phyloP scores from a whole-genome alignment of 2,888 invertebrate genomes.

The Hirtodrosophila trivittata region DNA sequence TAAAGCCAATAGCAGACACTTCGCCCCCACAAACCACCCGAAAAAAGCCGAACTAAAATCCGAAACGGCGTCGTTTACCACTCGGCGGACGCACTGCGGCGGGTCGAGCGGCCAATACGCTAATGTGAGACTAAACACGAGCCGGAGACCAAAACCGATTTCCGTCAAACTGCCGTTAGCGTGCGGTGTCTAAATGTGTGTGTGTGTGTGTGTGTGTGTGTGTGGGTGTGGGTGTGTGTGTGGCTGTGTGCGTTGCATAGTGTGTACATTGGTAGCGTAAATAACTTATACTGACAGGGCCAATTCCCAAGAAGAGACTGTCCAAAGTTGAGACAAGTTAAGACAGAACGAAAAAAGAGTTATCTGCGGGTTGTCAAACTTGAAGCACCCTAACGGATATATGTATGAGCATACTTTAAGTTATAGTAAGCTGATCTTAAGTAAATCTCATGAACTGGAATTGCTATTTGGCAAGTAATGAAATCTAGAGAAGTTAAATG shows the following conservation, averaged over 20 bases:
- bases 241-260: neutral
- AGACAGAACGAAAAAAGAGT: too few relatives aligned
- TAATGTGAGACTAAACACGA: constrained; percentile 76
- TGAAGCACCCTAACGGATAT: too few relatives aligned
- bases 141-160: constrained; percentile 70
- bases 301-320: neutral
- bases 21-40: constrained; percentile 24
- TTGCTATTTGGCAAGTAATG: too few relatives aligned
- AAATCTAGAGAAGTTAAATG: too few relatives aligned
- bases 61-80: constrained; percentile 65
- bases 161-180: constrained; percentile 53
- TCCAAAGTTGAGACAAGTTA: neutral
- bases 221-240: neutral
- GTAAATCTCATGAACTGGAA: too few relatives aligned
- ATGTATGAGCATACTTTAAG: too few relatives aligned
- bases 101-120: constrained; percentile 50
- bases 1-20: constrained; percentile 46
- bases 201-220: neutral
- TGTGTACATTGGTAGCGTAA: neutral
- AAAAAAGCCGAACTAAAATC: constrained; percentile 39
- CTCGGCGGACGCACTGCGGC: constrained; percentile 45
- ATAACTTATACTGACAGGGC: neutral
- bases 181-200: neutral
- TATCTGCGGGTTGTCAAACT: too few relatives aligned
- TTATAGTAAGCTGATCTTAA: too few relatives aligned